Percentiles rank a stretch among this genome's conserved stretches.
Conservation (phyloP, 2,888 invertebrate genomes). For the Apoda limacodes region DNA sequence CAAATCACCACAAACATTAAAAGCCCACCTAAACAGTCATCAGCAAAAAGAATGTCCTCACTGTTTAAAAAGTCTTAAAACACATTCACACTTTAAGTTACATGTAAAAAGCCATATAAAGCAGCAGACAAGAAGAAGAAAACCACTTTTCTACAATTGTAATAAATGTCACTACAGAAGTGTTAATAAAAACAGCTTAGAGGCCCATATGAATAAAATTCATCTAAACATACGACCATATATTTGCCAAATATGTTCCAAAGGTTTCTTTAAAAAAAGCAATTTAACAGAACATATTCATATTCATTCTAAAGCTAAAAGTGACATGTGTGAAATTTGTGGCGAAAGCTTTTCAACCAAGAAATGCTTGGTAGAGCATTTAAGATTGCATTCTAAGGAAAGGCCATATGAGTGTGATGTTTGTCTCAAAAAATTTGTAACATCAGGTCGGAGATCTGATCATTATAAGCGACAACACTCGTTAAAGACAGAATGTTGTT, state of each 20-base stretch:
- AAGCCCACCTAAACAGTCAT: constrained; percentile 27
- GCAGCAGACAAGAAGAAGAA: constrained; percentile 16
- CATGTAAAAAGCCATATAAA: constrained; percentile 27
- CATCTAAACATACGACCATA: constrained; percentile 34
- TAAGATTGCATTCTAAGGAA: constrained; percentile 33
- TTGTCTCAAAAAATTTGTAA: constrained; percentile 35
- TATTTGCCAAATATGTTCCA: constrained; percentile 32
- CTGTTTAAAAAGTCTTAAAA: constrained; percentile 33
- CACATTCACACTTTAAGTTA: constrained; percentile 28
- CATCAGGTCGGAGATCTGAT: constrained; percentile 35
- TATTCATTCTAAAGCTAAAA: constrained; percentile 28
- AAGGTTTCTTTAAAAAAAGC: constrained; percentile 40
- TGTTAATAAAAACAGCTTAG: constrained; percentile 29
- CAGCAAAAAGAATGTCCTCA: constrained; percentile 28
- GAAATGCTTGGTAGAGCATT: constrained; percentile 36
- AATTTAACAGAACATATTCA: constrained; percentile 33
- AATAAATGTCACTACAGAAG: constrained; percentile 30
- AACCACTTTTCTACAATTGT: constrained; percentile 25
- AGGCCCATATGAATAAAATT: constrained; percentile 38
- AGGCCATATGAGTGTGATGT: constrained; percentile 37
- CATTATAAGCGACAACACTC: constrained; percentile 40
- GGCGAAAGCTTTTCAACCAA: constrained; percentile 34
- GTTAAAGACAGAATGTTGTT: constrained; percentile 32
- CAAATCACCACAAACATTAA: constrained; percentile 21
- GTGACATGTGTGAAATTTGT: constrained; percentile 39